A percentile compares a stretch with the other conserved stretches of the same genome.
Conservation (phyloP, 2,113 vertebrate species). For the Mormyrus lacerda region DNA sequence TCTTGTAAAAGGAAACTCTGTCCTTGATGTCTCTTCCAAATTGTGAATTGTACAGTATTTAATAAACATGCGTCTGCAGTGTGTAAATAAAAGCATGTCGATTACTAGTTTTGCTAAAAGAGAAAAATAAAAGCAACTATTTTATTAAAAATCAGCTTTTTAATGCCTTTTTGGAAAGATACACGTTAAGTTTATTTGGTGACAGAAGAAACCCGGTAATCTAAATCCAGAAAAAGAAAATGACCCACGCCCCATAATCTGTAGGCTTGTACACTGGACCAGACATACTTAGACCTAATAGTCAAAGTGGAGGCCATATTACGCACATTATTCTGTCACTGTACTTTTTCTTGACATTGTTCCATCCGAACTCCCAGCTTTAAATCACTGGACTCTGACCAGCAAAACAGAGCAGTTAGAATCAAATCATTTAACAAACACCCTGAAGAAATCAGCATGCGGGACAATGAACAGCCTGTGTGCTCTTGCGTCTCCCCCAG, state of each 20-base stretch:
- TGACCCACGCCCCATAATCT: not conserved
- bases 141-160: conserved; percentile 71
- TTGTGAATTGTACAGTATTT: conserved; percentile 75
- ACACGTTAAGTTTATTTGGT: conserved; percentile 33
- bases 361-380: not conserved
- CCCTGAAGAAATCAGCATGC: not conserved
- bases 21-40: conserved; percentile 74
- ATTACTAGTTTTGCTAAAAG: conserved; percentile 76
- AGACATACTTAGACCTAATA: not conserved
- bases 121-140: conserved; percentile 75
- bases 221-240: not conserved
- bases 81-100: conserved; percentile 77
- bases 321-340: not conserved
- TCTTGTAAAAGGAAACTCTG: conserved; percentile 71
- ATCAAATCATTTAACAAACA: not conserved
- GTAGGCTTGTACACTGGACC: not conserved
- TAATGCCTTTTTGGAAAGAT: conserved; percentile 62
- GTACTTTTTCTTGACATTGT: not conserved
- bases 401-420: not conserved
- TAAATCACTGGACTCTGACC: not conserved
- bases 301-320: not conserved
- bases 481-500: not conserved
- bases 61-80: conserved; percentile 72
- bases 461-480: not conserved
- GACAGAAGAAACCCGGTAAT: conserved; percentile 13